Percentiles rank a stretch among this genome's conserved stretches.
These are phyloP conservation scores for Papilio polytes DNA, from an alignment of 1,140 invertebrate genomes.

Conservation along the genomic window DNA sequence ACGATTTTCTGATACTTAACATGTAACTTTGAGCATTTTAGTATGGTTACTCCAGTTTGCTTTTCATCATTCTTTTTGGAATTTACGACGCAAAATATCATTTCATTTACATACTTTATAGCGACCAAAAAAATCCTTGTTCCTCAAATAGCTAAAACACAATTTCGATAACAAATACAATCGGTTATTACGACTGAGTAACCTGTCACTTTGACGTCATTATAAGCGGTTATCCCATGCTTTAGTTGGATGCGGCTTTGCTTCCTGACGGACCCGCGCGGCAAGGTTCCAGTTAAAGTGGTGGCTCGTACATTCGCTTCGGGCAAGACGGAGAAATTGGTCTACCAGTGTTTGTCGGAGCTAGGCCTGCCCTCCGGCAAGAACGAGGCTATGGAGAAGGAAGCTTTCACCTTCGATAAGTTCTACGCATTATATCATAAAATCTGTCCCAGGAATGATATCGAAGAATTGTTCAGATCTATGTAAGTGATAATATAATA, in stretches of 20 bases:
- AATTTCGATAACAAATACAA: no score
- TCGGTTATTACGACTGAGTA: no score
- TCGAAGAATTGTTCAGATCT: constrained; percentile 98
- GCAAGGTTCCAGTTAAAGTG: constrained; percentile 98
- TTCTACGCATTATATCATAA: constrained; percentile 99
- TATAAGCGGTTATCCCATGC: constrained; percentile 23
- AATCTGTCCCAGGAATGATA: constrained; percentile 99
- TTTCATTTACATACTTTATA: no score
- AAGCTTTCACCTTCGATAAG: constrained; percentile 99
- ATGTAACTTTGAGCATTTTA: no score
- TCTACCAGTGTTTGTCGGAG: constrained; percentile 97
- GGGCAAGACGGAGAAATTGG: constrained; percentile 98
- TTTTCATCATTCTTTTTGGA: no score
- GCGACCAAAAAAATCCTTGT: no score
- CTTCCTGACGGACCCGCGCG: constrained; percentile 95
- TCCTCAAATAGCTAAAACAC: no score
- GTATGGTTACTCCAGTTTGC: no score
- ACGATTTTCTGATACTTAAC: no score
- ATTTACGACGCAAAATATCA: no score
- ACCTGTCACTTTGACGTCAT: background rate
- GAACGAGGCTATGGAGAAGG: constrained; percentile 97
- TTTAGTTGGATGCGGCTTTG: constrained; percentile 98
- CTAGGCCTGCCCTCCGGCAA: constrained; percentile 97
- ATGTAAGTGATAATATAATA: constrained; percentile 89
- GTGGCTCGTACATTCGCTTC: constrained; percentile 99